Evolutionary conservation across 2,888 invertebrate species (phyloP).

Genomic region (Timandra comae): DNA sequence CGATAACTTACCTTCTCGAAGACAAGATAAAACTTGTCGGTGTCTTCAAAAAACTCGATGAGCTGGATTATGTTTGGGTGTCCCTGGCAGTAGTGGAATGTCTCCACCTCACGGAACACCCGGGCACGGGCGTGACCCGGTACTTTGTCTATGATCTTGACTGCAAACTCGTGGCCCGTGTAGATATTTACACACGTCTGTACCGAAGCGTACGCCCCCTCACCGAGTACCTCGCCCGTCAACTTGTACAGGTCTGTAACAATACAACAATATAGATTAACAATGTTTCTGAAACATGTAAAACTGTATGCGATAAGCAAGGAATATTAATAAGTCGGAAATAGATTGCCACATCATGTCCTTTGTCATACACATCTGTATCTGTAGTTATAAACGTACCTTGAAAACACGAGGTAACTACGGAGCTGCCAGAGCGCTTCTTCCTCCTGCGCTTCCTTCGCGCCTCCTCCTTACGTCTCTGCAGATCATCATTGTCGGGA

Average conservation of each 20-base stretch:
- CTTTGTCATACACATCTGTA: neutral
- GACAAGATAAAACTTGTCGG: slow-evolving; percentile 97
- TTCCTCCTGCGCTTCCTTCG: slow-evolving; percentile 91
- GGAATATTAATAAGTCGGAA: too few relatives aligned
- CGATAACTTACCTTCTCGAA: slow-evolving; percentile 89
- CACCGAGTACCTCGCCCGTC: slow-evolving; percentile 96
- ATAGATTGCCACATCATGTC: neutral
- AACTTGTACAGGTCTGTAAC: slow-evolving; percentile 92
- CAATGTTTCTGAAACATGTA: too few relatives aligned
- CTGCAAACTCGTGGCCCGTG: slow-evolving; percentile 96
- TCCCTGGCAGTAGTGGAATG: slow-evolving; percentile 98
- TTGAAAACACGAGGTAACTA: slow-evolving; percentile 94
- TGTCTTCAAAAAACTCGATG: slow-evolving; percentile 98
- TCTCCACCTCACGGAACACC: slow-evolving; percentile 98
- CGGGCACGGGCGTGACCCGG: slow-evolving; percentile 95
- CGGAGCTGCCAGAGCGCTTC: slow-evolving; percentile 91
- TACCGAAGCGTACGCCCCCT: slow-evolving; percentile 97
- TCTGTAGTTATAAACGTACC: slow-evolving; percentile 62
- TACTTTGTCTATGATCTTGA: slow-evolving; percentile 97
- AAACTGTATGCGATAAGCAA: too few relatives aligned
- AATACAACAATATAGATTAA: slow-evolving; percentile 1
- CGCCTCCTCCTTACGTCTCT: slow-evolving; percentile 91
- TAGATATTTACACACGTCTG: slow-evolving; percentile 94
- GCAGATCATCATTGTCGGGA: slow-evolving; percentile 80
- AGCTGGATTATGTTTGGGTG: slow-evolving; percentile 98